These are phyloP conservation scores for Eristalinus aeneus DNA, from an alignment of 2,888 invertebrate species.

Conservation along the genomic window DNA sequence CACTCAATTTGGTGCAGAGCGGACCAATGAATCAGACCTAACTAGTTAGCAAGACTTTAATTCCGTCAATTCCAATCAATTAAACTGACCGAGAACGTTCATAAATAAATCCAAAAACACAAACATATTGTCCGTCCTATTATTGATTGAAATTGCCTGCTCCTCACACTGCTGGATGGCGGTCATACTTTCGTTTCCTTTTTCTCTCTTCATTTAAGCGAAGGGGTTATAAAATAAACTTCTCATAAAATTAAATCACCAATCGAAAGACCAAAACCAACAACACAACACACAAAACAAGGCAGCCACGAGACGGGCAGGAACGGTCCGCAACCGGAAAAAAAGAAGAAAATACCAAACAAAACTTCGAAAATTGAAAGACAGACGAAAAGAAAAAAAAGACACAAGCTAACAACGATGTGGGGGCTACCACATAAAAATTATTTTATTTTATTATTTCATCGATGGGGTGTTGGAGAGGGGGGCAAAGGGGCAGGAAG, in stretches of 20 bases:
- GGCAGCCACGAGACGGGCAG: conserved; percentile 14
- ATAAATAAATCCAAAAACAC: conserved; percentile 58
- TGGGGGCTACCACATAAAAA: conserved; percentile 70
- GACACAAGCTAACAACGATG: conserved; percentile 51
- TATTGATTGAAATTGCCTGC: conserved; percentile 65
- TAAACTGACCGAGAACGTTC: conserved; percentile 57
- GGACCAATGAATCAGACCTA: conserved; percentile 45
- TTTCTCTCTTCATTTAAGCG: background rate
- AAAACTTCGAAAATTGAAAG: conserved; percentile 51
- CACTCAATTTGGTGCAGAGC: background rate
- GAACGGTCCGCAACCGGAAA: background rate
- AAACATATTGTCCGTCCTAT: conserved; percentile 27
- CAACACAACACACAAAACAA: conserved; percentile 25
- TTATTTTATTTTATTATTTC: conserved; percentile 69
- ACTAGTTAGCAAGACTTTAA: conserved; percentile 65
- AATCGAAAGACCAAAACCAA: conserved; percentile 44
- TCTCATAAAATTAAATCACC: conserved; percentile 71
- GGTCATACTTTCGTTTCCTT: conserved; percentile 22
- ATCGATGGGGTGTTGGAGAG: background rate
- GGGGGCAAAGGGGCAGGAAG: background rate
- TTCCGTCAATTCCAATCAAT: conserved; percentile 68
- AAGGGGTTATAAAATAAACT: conserved; percentile 55
- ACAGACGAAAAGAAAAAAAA: conserved; percentile 1
- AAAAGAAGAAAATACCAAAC: conserved; percentile 1
- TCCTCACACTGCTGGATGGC: conserved; percentile 3